A percentile compares a stretch with the other conserved stretches of the same genome.
These are phyloP conservation scores for Athrips mouffetella DNA, from an alignment of 2,888 invertebrate genomes.

Conservation along the genomic window DNA sequence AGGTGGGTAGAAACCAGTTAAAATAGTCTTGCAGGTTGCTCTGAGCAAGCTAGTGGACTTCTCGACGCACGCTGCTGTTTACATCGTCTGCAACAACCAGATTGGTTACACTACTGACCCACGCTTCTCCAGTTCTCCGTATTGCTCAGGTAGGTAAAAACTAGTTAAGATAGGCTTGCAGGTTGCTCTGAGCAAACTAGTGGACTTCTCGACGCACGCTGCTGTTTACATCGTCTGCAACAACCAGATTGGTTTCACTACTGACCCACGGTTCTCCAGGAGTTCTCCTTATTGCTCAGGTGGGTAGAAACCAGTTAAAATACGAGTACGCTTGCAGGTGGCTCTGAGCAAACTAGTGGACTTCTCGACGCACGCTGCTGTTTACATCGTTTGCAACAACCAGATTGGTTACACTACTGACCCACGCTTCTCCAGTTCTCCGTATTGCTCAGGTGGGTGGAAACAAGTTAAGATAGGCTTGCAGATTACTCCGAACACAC, in stretches of 20 bases:
- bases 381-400: no score
- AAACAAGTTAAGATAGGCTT: no score
- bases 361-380: no score
- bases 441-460: no score
- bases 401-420: no score
- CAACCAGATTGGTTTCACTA: slow-evolving; percentile 94
- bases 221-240: slow-evolving; percentile 82
- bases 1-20: slow-evolving; percentile 40
- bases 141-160: slow-evolving; percentile 84
- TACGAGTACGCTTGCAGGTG: background rate
- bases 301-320: slow-evolving; percentile 25
- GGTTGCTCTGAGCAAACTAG: slow-evolving; percentile 78
- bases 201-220: slow-evolving; percentile 81
- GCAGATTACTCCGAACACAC: no score
- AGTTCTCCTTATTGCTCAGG: slow-evolving; percentile 93
- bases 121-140: slow-evolving; percentile 88
- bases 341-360: background rate
- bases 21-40: slow-evolving; percentile 50
- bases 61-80: slow-evolving; percentile 81
- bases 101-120: slow-evolving; percentile 97
- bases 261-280: slow-evolving; percentile 90
- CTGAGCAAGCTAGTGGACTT: slow-evolving; percentile 80
- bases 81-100: slow-evolving; percentile 85
- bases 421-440: no score
- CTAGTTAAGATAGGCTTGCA: background rate